Conservation (phyloP, 2,113 vertebrate genomes). For the Gorilla gorilla region DNA sequence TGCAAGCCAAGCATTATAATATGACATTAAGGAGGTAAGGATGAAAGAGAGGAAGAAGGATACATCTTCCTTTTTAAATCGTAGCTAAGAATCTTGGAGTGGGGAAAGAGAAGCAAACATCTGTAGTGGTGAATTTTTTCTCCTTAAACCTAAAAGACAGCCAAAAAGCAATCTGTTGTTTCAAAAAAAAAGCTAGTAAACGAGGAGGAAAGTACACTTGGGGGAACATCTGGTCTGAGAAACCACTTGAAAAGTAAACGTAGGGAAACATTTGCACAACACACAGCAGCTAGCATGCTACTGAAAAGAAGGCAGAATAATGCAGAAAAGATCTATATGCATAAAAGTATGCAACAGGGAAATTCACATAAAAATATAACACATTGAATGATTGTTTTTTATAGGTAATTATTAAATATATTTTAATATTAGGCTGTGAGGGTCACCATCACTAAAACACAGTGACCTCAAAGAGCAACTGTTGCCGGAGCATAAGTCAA, state of each 20-base stretch:
- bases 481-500: not conserved
- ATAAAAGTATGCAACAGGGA: not conserved
- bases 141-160: constrained; percentile 79
- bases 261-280: constrained; percentile 72
- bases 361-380: not conserved
- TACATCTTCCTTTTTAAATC: constrained; percentile 34
- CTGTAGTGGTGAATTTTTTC: constrained; percentile 65
- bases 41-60: not conserved
- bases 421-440: not conserved
- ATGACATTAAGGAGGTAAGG: not conserved
- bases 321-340: not conserved
- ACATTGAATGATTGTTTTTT: not conserved
- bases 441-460: not conserved
- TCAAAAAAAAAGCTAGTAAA: constrained; percentile 76
- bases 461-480: not conserved
- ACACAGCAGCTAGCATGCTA: not conserved
- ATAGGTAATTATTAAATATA: not conserved
- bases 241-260: constrained; percentile 76
- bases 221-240: constrained; percentile 75
- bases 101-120: constrained; percentile 63
- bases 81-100: constrained; percentile 14
- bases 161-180: constrained; percentile 84
- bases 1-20: not conserved
- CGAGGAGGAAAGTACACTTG: constrained; percentile 77
- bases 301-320: constrained; percentile 52